phyloP scores from a whole-genome alignment of 2,888 invertebrate genomes.

The Dryadula phaetusa region DNA sequence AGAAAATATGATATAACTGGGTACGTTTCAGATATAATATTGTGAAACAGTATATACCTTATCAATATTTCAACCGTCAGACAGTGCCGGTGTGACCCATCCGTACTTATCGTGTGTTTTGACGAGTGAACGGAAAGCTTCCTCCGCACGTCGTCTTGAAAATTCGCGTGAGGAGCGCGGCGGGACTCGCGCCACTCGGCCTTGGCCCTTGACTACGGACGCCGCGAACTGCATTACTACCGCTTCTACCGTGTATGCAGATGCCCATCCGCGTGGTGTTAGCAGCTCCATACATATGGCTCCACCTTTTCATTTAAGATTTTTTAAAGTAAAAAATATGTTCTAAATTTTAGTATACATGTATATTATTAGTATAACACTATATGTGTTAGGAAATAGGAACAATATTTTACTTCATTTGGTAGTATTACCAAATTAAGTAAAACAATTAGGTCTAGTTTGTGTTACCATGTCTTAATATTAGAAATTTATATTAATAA shows the following conservation, averaged over 20 bases:
- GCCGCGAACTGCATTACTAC: constrained; percentile 95
- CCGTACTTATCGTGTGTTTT: constrained; percentile 96
- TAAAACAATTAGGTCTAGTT: too few species aligned
- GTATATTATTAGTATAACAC: too few species aligned
- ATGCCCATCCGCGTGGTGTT: constrained; percentile 94
- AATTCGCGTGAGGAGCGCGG: constrained; percentile 91
- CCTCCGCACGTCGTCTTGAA: constrained; percentile 91
- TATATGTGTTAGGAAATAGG: too few species aligned
- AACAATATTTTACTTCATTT: too few species aligned
- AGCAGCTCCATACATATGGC: constrained; percentile 95
- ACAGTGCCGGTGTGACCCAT: constrained; percentile 94
- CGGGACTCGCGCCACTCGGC: constrained; percentile 92
- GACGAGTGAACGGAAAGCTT: constrained; percentile 93
- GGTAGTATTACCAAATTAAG: too few species aligned
- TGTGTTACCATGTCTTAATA: too few species aligned
- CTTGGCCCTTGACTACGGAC: constrained; percentile 94
- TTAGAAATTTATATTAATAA: too few species aligned
- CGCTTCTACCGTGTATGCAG: constrained; percentile 94
- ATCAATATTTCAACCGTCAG: constrained; percentile 88
- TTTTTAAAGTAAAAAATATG: too few species aligned
- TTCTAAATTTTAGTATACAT: too few species aligned
- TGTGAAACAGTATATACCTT: background rate
- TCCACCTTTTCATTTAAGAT: constrained; percentile 85
- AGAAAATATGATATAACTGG: too few species aligned
- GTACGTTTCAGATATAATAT: background rate